These are phyloP conservation scores for Cyrtonyx montezumae DNA, from an alignment of 2,113 vertebrate genomes.

Conservation along the genomic window DNA sequence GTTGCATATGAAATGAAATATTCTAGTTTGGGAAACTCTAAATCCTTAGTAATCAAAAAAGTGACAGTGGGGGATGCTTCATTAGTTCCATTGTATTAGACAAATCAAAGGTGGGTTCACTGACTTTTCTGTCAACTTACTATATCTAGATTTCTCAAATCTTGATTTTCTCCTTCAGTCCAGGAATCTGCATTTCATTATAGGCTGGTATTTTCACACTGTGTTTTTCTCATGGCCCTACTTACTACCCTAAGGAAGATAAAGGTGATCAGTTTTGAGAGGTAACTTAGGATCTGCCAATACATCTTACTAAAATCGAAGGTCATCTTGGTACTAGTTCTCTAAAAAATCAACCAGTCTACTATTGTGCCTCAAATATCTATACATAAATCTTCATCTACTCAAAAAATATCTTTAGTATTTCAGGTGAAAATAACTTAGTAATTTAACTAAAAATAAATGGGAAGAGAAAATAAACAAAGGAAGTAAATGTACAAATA, in stretches of 20 bases:
- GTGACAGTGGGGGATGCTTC: neutral
- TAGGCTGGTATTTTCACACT: neutral
- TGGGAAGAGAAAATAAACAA: neutral
- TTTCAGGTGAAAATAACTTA: neutral
- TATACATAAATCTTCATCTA: neutral
- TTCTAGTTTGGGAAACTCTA: neutral
- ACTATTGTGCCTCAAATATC: neutral
- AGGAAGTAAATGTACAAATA: accelerated
- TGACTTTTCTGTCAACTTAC: neutral
- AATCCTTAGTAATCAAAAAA: neutral
- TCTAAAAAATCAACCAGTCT: neutral
- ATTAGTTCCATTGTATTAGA: neutral
- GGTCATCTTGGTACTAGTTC: neutral
- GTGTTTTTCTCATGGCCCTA: neutral
- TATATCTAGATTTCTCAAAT: neutral
- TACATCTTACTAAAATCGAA: neutral
- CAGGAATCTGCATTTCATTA: neutral
- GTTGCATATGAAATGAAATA: neutral
- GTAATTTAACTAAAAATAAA: neutral
- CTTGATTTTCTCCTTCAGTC: neutral
- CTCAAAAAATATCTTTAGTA: neutral
- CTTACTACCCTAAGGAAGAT: neutral
- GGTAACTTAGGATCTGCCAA: neutral
- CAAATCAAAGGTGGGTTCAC: neutral
- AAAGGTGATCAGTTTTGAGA: neutral